These are phyloP conservation scores for Drosophila quinaria DNA, from an alignment of 2,888 invertebrate genomes.

Conservation along the genomic window DNA sequence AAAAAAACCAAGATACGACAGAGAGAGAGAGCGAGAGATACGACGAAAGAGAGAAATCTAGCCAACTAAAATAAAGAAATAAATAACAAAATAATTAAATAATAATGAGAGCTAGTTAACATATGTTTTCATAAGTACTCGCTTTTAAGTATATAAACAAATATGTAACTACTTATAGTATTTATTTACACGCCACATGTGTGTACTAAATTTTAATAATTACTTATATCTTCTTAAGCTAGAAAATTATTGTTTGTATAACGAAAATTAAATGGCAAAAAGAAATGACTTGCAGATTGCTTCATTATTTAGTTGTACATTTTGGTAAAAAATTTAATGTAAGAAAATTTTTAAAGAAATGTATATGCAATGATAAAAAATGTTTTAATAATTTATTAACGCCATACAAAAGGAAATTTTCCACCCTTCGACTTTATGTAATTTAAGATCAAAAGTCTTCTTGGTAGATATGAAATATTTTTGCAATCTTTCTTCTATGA, in stretches of 20 bases:
- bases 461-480: neutral
- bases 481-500: neutral
- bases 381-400: too few species aligned
- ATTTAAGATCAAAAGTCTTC: too few species aligned
- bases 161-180: slow-evolving; percentile 14
- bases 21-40: neutral
- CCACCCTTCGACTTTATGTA: too few species aligned
- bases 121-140: slow-evolving; percentile 6
- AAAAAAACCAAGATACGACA: slow-evolving; percentile 9
- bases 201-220: slow-evolving; percentile 21
- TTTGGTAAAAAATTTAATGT: neutral
- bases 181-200: slow-evolving; percentile 36
- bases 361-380: too few species aligned
- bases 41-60: neutral
- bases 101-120: slow-evolving; percentile 14
- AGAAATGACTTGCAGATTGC: neutral
- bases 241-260: slow-evolving; percentile 12
- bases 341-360: too few species aligned
- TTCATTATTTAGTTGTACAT: neutral
- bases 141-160: slow-evolving; percentile 10
- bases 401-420: too few species aligned
- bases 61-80: slow-evolving; percentile 9
- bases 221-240: slow-evolving; percentile 3
- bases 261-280: slow-evolving; percentile 4
- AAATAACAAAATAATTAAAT: slow-evolving; percentile 23